A percentile compares a stretch with the other conserved stretches of the same genome.
Evolutionary conservation across 2,797 vertebrate species (phyloP).

Genomic region (Chelonia mydas): DNA sequence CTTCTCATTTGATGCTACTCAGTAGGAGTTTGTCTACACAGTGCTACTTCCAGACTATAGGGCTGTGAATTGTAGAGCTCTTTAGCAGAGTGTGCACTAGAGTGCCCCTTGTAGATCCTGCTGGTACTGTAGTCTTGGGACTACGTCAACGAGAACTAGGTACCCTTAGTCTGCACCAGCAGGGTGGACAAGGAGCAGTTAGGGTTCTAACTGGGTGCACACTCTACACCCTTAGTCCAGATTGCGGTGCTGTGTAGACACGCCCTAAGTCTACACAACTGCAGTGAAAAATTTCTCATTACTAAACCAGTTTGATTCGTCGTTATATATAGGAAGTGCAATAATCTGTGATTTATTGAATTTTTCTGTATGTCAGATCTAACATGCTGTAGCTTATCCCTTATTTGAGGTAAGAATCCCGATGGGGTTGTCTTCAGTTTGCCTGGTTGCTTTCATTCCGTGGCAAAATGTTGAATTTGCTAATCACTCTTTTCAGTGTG

Average conservation of each 20-base stretch:
- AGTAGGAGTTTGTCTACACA: neutral
- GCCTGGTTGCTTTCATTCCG: neutral
- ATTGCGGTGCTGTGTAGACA: neutral
- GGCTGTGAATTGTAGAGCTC: neutral
- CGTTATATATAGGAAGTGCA: neutral
- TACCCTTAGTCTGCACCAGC: neutral
- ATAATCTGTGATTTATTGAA: neutral
- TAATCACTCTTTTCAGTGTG: neutral
- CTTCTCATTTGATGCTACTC: neutral
- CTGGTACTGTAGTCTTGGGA: neutral
- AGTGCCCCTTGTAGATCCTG: neutral
- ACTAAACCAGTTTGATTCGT: neutral
- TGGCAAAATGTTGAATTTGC: neutral
- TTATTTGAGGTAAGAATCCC: neutral
- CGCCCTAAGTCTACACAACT: neutral
- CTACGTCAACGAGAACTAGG: neutral
- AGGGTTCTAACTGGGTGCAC: neutral
- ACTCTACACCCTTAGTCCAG: neutral
- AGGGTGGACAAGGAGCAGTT: neutral
- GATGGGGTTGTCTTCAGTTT: neutral
- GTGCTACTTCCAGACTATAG: neutral
- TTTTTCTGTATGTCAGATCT: too few relatives aligned
- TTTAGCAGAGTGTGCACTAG: neutral
- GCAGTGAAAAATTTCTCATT: neutral
- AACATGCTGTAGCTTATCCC: neutral